Percentiles rank a stretch among this genome's conserved stretches.
These are phyloP conservation scores for Vulpes vulpes DNA, from an alignment of 2,113 vertebrate genomes.

Conservation along the genomic window DNA sequence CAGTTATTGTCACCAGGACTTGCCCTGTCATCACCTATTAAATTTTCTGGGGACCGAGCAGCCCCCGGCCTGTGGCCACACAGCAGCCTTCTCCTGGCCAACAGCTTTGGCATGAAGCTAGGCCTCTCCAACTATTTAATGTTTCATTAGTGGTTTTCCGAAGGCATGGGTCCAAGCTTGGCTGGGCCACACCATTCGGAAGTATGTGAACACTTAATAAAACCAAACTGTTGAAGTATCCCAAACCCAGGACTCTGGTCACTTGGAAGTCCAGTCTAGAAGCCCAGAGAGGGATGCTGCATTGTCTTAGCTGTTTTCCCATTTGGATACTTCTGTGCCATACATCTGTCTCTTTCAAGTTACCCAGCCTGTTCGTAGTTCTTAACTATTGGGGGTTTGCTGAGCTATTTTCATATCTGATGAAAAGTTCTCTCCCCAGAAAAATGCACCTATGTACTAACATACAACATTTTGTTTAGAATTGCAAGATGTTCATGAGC, in stretches of 20 bases:
- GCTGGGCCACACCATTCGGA: slow-evolving; percentile 28
- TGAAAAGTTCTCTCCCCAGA: not conserved
- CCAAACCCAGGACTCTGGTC: slow-evolving; percentile 65
- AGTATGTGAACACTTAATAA: slow-evolving; percentile 74
- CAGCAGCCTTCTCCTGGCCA: slow-evolving; percentile 58
- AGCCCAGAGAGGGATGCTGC: not conserved
- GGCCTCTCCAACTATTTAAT: slow-evolving; percentile 57
- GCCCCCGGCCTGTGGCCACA: slow-evolving; percentile 31
- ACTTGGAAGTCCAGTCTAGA: slow-evolving; percentile 26
- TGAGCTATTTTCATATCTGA: not conserved
- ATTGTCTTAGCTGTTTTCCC: not conserved
- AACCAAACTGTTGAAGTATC: slow-evolving; percentile 73
- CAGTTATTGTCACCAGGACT: slow-evolving; percentile 64
- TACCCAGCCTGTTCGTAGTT: not conserved
- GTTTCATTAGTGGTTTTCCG: slow-evolving; percentile 77
- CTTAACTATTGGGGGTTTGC: not conserved
- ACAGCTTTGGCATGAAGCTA: slow-evolving; percentile 62
- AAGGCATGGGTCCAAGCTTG: slow-evolving; percentile 69
- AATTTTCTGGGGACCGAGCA: slow-evolving; percentile 69
- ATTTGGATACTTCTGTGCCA: not conserved
- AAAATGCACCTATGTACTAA: not conserved
- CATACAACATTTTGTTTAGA: not conserved
- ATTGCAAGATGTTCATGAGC: not conserved
- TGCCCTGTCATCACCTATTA: slow-evolving; percentile 78
- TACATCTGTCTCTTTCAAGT: not conserved